Evolutionary conservation across 2,888 invertebrate species (phyloP), one percentile per base, ranked within the genome.

Genomic region (Desoria tigrina): DNA sequence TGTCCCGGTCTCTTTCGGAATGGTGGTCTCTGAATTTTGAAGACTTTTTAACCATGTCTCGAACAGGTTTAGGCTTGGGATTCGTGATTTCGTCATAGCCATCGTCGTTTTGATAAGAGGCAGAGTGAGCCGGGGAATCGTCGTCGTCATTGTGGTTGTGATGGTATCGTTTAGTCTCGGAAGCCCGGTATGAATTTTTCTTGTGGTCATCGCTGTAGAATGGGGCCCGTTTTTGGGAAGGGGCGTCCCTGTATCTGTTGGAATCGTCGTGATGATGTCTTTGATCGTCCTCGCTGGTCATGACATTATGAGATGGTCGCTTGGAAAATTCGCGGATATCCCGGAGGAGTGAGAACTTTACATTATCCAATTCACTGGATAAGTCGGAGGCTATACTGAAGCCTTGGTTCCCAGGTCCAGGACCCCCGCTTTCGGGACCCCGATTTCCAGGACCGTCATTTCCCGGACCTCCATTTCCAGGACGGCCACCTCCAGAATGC

Each of bases 251-350:
- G 18, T 18, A 18, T n/a, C 21, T 45, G 45, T 45, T 45, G 6
- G 51, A 26, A 24, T 9, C 24, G 14, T 23, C 18, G 14, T 9
- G 11, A 26, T 51, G 51, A 51, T 26, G n/a, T n/a, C n/a, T n/a
- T n/a, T n/a, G n/a, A 51, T 51, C 51, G 11, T 26, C 51, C 21
- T 51, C 18, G 7, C 21, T 14, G 3, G 23, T 23, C 14, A 51
- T 21, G 6, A 24, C 11, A 51, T 26, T 56, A n/a, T n/a, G n/a
- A n/a, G n/a, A n/a, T 0, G 76, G 76, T 60, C 76, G 39, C 39
- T 72, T 73, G 9, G 76, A 74, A 66, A 76, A 76, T 39, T 76
- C 74, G 21, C 72, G 64, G 23, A 76, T 76, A 56, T 76, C 76
- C 55, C 75, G 74, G 2, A 76, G 53, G 1, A 76, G 50, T 23